Base-by-base conservation (phyloP, 1,140 invertebrate species). In the Prorops nasuta region DNA sequence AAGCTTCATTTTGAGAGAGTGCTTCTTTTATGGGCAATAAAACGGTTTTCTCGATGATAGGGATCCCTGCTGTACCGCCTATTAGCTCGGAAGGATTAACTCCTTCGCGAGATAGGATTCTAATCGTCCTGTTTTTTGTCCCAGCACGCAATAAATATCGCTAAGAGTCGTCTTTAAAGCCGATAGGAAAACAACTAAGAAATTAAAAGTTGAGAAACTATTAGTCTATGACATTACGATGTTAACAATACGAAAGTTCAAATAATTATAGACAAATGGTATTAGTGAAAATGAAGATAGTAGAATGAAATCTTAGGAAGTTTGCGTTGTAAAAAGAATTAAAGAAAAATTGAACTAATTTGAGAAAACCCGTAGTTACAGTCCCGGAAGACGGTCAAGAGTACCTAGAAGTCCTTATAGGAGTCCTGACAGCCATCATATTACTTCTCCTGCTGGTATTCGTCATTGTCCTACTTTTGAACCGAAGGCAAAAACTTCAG, bases 361-460 rank as follows among this genome's bases (percentile, higher is more conserved):
- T n/a, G n/a, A n/a, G n/a, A n/a, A n/a, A n/a, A n/a, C n/a, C n/a
- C n/a, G 47, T 63, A 86, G 83, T 85, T 64, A 80, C 82, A 53
- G 82, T 83, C 12, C 66, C 78, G 39, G 79, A 83, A 64, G 81
- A 81, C 45, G 79, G 80, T 49, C 80, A 86, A 54, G 80, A 84
- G 45, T 83, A 84, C 64, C 83, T 87, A 28, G 87, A 88, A 61
- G 81, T 88, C 43, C 76, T 89, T 41, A 87, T 89, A 52, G 87
- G 87, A 17, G 84, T 87, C 7, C 69, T 89, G 44, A 87, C 84
- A 24, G 87, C 86, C 18, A 81, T 89, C 48, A 85, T 87, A 63
- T 77, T 89, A n/a, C 70, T 86, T 12, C 70, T 87, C 24, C 65
- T 86, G 8, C 69, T 86, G 14, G 79, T 86, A 41, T 86, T 87